phyloP scores from a whole-genome alignment of 1,140 invertebrate genomes.

The Zaprionus vittiger region DNA sequence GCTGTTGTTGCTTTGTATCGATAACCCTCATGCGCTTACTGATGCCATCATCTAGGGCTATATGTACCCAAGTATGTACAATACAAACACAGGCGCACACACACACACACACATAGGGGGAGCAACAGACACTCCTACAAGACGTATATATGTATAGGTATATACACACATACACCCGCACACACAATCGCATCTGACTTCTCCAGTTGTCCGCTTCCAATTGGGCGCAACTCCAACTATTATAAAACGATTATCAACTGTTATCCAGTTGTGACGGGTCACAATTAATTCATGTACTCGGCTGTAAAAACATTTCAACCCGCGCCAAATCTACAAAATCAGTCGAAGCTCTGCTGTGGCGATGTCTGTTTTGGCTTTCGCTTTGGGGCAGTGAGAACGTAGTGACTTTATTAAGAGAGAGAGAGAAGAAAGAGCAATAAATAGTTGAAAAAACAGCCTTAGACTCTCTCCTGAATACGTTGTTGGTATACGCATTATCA shows the following conservation, averaged over 20 bases:
- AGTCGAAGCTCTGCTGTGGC: slow-evolving; percentile 9
- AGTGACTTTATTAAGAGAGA: neutral
- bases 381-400: neutral
- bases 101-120: neutral
- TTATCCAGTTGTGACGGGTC: slow-evolving; percentile 23
- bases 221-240: slow-evolving; percentile 54
- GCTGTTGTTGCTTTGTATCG: slow-evolving; percentile 61
- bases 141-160: neutral
- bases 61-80: neutral
- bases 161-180: neutral
- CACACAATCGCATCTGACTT: neutral
- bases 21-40: slow-evolving; percentile 65
- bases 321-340: neutral
- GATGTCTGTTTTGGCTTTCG: neutral
- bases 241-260: slow-evolving; percentile 67
- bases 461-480: neutral
- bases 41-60: slow-evolving; percentile 52
- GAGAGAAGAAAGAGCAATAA: neutral
- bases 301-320: slow-evolving; percentile 69
- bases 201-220: slow-evolving; percentile 35
- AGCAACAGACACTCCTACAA: slow-evolving; percentile 1
- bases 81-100: neutral
- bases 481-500: neutral
- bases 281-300: slow-evolving; percentile 61
- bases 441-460: neutral